Conservation (phyloP, 2,797 vertebrate species). For the Chrysocyon brachyurus region DNA sequence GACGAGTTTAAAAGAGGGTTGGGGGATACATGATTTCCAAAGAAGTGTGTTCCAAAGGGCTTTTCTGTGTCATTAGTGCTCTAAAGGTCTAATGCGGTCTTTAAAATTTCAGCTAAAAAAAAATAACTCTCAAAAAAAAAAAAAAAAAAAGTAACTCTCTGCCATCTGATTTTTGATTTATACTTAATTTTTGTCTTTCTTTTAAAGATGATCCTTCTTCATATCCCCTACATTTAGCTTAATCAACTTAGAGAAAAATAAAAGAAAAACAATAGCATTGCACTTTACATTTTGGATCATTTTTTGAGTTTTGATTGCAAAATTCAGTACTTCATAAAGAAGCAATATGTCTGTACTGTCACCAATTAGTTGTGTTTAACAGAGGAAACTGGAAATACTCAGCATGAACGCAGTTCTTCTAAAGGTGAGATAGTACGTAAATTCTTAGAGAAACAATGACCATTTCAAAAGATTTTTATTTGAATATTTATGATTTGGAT, state of each 20-base stretch:
- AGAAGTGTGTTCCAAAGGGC: neutral
- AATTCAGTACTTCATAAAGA: neutral
- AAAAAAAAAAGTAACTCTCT: neutral
- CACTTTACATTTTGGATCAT: neutral
- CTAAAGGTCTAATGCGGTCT: neutral
- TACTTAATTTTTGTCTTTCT: slow-evolving; percentile 17
- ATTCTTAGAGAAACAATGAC: neutral
- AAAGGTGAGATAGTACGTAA: neutral
- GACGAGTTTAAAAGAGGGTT: neutral
- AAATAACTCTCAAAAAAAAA: neutral
- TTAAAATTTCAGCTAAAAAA: neutral
- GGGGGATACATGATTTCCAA: neutral
- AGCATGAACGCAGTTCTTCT: neutral
- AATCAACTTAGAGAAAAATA: neutral
- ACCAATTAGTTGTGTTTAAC: neutral
- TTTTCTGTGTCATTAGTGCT: neutral
- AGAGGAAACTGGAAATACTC: neutral
- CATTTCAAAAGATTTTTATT: neutral
- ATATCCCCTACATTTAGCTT: neutral
- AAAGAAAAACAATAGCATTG: neutral
- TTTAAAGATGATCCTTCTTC: neutral
- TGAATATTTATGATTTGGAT: neutral
- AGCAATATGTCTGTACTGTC: neutral
- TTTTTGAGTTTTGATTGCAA: neutral
- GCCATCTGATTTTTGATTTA: neutral